These are phyloP conservation scores for Rhyacophila evoluta DNA, from an alignment of 2,888 invertebrate genomes.

Conservation along the genomic window DNA sequence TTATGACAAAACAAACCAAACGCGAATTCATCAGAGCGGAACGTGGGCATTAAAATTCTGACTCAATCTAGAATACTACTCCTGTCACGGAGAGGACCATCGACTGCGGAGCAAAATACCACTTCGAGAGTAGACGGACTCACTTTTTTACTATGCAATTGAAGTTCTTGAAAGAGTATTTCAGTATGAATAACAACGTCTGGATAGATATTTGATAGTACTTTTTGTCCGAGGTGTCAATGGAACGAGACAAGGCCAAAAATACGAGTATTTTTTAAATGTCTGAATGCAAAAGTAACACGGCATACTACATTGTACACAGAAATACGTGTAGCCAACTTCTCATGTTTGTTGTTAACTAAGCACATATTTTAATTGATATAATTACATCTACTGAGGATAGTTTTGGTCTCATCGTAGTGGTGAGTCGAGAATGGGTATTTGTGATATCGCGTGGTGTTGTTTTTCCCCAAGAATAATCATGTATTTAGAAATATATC, in stretches of 20 bases:
- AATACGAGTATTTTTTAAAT: not conserved
- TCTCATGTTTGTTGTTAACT: too few species aligned
- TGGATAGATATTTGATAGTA: not conserved
- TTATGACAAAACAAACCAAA: not conserved
- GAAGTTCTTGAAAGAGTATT: too few species aligned
- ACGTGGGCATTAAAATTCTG: not conserved
- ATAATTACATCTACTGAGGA: too few species aligned
- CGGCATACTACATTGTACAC: too few species aligned
- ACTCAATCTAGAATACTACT: not conserved
- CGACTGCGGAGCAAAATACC: not conserved
- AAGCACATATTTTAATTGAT: too few species aligned
- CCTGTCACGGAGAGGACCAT: not conserved
- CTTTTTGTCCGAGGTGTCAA: not conserved
- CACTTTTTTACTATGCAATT: not conserved
- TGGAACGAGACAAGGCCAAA: constrained; percentile 2
- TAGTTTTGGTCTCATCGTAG: too few species aligned
- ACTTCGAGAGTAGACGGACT: not conserved
- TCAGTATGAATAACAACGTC: too few species aligned
- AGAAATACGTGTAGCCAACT: too few species aligned
- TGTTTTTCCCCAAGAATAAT: too few species aligned
- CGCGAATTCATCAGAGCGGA: constrained; percentile 2
- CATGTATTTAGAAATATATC: too few species aligned
- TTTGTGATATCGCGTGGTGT: too few species aligned
- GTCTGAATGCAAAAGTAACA: not conserved
- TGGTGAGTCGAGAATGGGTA: too few species aligned